These are phyloP conservation scores for Polyboroides typus DNA, from an alignment of 2,797 vertebrate species.

Conservation along the genomic window DNA sequence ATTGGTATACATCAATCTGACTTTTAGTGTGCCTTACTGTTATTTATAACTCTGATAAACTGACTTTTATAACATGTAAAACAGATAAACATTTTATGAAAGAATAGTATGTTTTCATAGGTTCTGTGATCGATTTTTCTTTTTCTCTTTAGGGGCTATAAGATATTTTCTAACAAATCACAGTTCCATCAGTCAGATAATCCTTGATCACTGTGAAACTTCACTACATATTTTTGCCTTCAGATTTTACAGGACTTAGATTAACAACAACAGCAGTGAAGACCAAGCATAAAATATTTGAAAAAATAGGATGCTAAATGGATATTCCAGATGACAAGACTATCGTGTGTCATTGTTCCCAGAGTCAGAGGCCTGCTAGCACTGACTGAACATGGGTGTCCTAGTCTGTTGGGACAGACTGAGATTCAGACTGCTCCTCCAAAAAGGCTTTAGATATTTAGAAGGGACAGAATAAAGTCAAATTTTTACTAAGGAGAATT, in stretches of 20 bases:
- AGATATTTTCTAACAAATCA: neutral
- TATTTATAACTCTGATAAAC: neutral
- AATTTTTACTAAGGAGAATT: neutral
- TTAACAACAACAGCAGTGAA: neutral
- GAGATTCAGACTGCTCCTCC: neutral
- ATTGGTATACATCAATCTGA: neutral
- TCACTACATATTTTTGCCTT: neutral
- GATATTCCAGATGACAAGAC: neutral
- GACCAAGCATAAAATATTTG: neutral
- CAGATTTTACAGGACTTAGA: neutral
- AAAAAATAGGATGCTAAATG: neutral
- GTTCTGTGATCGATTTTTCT: neutral
- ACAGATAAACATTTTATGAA: neutral
- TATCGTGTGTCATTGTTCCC: neutral
- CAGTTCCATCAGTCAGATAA: neutral
- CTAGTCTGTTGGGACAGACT: neutral
- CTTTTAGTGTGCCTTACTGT: neutral
- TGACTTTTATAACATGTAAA: neutral
- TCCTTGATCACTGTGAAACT: neutral
- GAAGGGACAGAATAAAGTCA: neutral
- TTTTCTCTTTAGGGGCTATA: neutral
- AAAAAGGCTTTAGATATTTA: neutral
- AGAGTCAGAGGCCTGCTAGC: neutral
- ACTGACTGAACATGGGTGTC: neutral
- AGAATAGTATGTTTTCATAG: neutral